Conservation (phyloP, 2,113 vertebrate species). For the Nipponia nippon region DNA sequence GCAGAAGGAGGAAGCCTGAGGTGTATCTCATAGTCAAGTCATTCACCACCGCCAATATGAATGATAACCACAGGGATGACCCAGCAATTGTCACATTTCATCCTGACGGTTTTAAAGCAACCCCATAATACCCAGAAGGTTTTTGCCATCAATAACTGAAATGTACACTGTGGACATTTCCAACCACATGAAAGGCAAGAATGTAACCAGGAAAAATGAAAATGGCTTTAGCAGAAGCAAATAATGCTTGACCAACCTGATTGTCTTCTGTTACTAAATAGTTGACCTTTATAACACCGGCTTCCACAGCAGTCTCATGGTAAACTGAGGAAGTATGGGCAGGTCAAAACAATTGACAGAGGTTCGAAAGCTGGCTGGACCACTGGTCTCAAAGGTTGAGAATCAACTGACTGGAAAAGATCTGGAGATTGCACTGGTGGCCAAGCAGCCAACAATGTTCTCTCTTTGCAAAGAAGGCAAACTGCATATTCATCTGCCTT, state of each 20-base stretch:
- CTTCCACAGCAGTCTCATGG: not conserved
- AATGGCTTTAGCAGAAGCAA: not conserved
- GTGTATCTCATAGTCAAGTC: not conserved
- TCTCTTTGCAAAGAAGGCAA: not conserved
- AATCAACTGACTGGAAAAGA: not conserved
- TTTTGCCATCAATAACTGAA: conserved; percentile 44
- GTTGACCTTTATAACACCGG: not conserved
- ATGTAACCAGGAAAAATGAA: conserved; percentile 8
- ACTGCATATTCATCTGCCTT: not conserved
- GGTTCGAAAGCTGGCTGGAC: not conserved
- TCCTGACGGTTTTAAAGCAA: conserved; percentile 49
- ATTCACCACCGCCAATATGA: not conserved
- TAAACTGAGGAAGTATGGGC: not conserved
- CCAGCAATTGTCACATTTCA: conserved; percentile 40
- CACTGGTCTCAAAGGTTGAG: not conserved
- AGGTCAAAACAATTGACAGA: not conserved
- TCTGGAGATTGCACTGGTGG: not conserved
- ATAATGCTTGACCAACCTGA: not conserved
- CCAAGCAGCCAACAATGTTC: not conserved
- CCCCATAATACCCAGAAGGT: conserved; percentile 25
- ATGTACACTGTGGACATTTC: not conserved
- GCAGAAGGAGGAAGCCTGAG: not conserved
- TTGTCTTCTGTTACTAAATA: not conserved
- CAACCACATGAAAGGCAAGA: not conserved
- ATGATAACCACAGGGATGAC: conserved; percentile 31